Base-by-base conservation (phyloP, 1,140 invertebrate species). In the Macrotrachela quadricornifera region DNA sequence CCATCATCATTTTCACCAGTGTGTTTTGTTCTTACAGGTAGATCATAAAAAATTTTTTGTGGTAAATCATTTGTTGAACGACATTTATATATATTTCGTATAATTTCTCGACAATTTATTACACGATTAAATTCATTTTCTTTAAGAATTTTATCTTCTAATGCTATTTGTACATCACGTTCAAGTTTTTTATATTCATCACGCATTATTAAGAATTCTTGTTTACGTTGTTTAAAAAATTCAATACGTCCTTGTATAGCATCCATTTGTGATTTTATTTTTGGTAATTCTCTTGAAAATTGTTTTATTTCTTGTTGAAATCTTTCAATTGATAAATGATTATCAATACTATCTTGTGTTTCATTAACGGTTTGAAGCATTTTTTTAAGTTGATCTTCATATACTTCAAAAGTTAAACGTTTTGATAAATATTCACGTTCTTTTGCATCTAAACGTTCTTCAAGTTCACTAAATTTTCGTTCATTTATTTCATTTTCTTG, bases 1-100 rank as follows among this genome's bases (percentile, higher is more conserved):
- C 30, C 18, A 40, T 16, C 21, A 39, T 49, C 40, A 21, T 12
- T 10, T 43, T n/a, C 38, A 15, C 40, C 37, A n/a, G 39, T 16
- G 42, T 21, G 50, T 49, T 16, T 46, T 39, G 41, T 36, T 18
- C 15, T 18, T 46, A 62, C 12, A 9, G 61, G 61, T 41, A 64
- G 45, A 13, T 57, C 56, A 46, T 62, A 58, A 36, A 61, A 65
- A 16, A 65, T 64, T 50, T 64, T 63, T 45, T 60, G 41, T 18
- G 44, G 11, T 9, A 42, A 44, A 10, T 51, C 41, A 44, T 36
- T 16, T 1, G 16, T 37, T 18, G 15, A 44, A 44, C 44, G 44
- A 13, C 44, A 51, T 18, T 38, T 44, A 17, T 37, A 36, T 37
- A 51, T 45, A 15, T 51, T 36, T 12, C 44, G 44, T 12, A 51